A percentile compares a stretch with the other conserved stretches of the same genome.
phyloP scores from a whole-genome alignment of 1,140 invertebrate genomes.

The Trichonephila inaurata region DNA sequence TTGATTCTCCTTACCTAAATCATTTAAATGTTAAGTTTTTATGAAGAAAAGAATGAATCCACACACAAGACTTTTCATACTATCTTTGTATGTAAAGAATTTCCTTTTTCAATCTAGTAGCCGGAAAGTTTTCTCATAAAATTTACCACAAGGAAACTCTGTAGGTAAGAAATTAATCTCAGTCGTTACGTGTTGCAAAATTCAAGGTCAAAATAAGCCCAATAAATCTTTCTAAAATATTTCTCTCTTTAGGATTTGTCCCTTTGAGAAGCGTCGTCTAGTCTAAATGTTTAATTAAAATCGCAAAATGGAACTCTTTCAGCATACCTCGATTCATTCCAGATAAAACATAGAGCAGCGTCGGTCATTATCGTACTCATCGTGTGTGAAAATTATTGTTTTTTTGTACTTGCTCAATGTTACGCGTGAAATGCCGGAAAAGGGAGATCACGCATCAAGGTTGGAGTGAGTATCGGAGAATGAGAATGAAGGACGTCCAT shows the following conservation, averaged over 20 bases:
- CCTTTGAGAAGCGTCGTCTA: not conserved
- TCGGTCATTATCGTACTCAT: not conserved
- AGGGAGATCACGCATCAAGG: not conserved
- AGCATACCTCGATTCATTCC: not conserved
- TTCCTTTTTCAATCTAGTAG: not conserved
- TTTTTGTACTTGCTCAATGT: not conserved
- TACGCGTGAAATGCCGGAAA: constrained; percentile 17
- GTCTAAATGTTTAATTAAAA: constrained; percentile 13
- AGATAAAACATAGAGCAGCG: not conserved
- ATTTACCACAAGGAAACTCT: not conserved
- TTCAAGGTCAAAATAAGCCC: not conserved
- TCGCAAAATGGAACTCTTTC: not conserved
- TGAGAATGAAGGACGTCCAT: not conserved
- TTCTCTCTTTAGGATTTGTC: not conserved
- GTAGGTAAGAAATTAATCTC: not conserved
- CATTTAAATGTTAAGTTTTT: no score
- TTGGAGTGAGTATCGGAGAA: constrained; percentile 7
- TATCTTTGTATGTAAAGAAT: no score
- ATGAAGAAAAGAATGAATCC: no score
- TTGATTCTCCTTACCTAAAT: no score
- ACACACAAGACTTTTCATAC: no score
- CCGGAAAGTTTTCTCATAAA: not conserved
- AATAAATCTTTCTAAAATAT: not conserved
- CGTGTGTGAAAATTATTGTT: constrained; percentile 3
- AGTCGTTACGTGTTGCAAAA: not conserved